These are phyloP conservation scores for Phalanger gymnotis DNA, from an alignment of 2,797 vertebrate species.

Conservation along the genomic window DNA sequence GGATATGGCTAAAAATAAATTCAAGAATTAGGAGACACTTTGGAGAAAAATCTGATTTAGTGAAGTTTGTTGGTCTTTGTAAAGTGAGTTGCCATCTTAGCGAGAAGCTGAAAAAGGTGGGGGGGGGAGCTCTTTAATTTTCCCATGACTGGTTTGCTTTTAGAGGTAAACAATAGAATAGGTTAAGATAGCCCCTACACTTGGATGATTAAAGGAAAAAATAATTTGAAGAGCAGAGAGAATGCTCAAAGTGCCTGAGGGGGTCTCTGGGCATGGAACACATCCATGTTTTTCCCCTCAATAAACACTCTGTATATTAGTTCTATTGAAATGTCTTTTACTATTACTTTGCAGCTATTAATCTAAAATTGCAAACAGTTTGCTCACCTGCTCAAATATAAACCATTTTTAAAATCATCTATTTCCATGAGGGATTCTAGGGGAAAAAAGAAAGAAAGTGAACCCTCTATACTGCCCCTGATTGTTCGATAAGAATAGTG, in stretches of 20 bases:
- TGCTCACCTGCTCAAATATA: neutral
- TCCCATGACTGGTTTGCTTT: conserved; percentile 18
- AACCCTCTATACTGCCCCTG: neutral
- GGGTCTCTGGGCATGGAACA: neutral
- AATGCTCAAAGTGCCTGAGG: neutral
- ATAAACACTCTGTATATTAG: neutral
- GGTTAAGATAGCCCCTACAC: neutral
- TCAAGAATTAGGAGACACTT: neutral
- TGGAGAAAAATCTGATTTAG: neutral
- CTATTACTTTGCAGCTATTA: neutral
- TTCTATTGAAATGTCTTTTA: neutral
- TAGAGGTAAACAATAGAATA: neutral
- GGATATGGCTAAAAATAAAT: neutral
- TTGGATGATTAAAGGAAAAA: neutral
- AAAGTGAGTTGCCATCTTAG: neutral
- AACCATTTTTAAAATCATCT: neutral
- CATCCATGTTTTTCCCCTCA: neutral
- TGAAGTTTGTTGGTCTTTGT: neutral
- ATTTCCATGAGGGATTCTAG: neutral
- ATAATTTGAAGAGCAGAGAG: neutral
- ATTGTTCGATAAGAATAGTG: neutral
- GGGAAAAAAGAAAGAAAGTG: neutral
- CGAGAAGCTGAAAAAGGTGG: neutral
- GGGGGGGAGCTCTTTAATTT: neutral
- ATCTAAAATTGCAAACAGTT: conserved; percentile 21